Evolutionary conservation across 2,888 invertebrate genomes (phyloP), one percentile per base, ranked within the genome.

Genomic region (Ormyrus thymus): DNA sequence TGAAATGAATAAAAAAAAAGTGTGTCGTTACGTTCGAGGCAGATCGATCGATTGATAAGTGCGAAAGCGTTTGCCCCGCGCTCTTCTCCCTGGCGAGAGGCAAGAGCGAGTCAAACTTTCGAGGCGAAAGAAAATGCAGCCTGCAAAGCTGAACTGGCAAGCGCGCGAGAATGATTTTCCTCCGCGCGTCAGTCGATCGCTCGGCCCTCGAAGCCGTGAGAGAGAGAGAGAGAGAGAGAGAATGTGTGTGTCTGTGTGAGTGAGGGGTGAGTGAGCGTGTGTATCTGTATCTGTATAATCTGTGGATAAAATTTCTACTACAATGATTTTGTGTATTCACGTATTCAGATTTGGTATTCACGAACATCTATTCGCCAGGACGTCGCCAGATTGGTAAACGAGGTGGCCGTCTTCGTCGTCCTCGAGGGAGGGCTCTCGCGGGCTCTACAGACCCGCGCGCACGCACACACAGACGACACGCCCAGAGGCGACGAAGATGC

Each of bases 351-450:
- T 78, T 81, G 81, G 78, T 78, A 78, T 95, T 95, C 95, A 97
- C 97, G 96, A 96, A 97, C 98, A 99, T 97, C 98, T 95, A 94
- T 97, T 96, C 95, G 97, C 97, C 92, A 99, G 97, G 93, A 97
- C 94, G 94, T 99, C 98, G 93, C 98, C 99, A 93, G 95, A 95
- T 93, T 96, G 96, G 96, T 99, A 99, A 92, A 99, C 96, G 93
- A 99, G 97, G 93, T 99, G 99, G 92, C 99, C 99, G 92, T 99
- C 99, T 93, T 96, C 96, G 94, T 99, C 99, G 94, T 99, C 98
- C 94, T 97, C 97, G 92, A 98, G 95, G 92, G 97, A 96, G 92
- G 97, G 96, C 91, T 95, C 95, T 91, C 95, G 93, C 92, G 95
- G 95, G 93, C 94, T 95, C 95, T 95, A 94, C 92, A 91, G 88